A percentile compares a stretch with the other conserved stretches of the same genome.
phyloP scores from a whole-genome alignment of 64 coral and sea anemone species.

The Catalaphyllia jardinei region DNA sequence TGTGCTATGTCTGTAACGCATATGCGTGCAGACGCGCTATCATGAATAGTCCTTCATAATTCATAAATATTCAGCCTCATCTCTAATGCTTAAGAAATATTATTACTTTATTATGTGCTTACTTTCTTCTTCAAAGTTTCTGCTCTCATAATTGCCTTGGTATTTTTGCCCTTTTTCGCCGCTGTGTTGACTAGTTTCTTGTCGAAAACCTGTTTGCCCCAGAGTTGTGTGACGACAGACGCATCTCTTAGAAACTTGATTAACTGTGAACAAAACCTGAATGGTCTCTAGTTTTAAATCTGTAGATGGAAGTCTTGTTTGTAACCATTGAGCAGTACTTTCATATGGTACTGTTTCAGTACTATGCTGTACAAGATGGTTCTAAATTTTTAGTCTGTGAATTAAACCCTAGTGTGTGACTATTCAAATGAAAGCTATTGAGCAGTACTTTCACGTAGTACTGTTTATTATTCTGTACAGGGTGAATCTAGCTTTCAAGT shows the following conservation, averaged over 20 bases:
- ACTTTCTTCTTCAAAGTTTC: conserved; percentile 76
- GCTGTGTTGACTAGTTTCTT: conserved; percentile 83
- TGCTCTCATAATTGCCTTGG: conserved; percentile 91
- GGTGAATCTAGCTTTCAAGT: too few species aligned
- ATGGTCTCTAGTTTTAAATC: not conserved
- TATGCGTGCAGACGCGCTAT: too few species aligned
- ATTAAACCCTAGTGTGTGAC: too few species aligned
- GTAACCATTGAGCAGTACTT: not conserved
- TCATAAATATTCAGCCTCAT: too few species aligned
- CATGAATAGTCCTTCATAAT: too few species aligned
- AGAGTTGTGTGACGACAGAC: conserved; percentile 84
- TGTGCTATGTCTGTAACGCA: too few species aligned
- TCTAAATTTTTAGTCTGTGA: too few species aligned
- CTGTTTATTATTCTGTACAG: too few species aligned
- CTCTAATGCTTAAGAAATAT: too few species aligned
- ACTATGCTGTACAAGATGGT: not conserved
- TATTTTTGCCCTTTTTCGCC: conserved; percentile 82
- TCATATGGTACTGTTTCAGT: not conserved
- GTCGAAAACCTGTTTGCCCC: conserved; percentile 81
- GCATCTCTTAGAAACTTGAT: conserved; percentile 78
- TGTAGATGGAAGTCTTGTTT: not conserved
- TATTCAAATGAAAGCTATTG: too few species aligned
- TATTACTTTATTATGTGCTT: not conserved
- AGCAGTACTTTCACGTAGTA: too few species aligned
- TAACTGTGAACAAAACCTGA: conserved; percentile 62